Base-by-base conservation (phyloP, 1,140 invertebrate genomes). In the Elymnias hypermnestra region DNA sequence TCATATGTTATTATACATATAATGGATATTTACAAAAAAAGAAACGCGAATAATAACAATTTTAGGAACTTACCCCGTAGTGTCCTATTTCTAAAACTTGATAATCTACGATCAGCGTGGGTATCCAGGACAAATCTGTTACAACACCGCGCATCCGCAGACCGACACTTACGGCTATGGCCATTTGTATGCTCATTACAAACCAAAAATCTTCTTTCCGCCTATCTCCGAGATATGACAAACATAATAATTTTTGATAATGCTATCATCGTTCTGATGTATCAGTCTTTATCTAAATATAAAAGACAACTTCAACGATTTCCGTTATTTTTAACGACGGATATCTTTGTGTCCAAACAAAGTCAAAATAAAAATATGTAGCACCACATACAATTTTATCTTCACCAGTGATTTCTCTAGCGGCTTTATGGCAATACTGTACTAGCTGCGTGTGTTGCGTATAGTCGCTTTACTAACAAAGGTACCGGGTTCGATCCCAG, bases 161-260 rank as follows among this genome's bases (percentile, higher is more conserved):
- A 53, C 45, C 46, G 41, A 23, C 19, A n/a, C 25, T 13, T 25
- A 37, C 50, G 23, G 17, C 50, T 41, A 53, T 40, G 17, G 22
- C 45, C 50, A 44, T 57, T 42, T 26, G 46, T 46, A 36, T 58
- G 36, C 23, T 46, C 56, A 63, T 58, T 18, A 57, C 42, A 51
- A 44, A 15, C 28, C 9, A 37, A 55, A 59, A 65, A 57, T 52
- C 51, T 45, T 56, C 5, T 29, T 4, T 2, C 54, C 39, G 23
- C 28, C 31, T 63, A 70, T 63, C 67, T 61, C 15, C 50, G 33
- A 61, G 64, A 72, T 70, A 64, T 69, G 58, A 61, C 53, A 57
- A 63, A 53, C 29, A 57, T 48, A 54, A 65, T 61, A 56, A 58
- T 58, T 47, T 44, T 23, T 22, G 62, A 63, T 63, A 65, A 56